Conservation (phyloP, 2,888 invertebrate genomes). For the Seira musarum region DNA sequence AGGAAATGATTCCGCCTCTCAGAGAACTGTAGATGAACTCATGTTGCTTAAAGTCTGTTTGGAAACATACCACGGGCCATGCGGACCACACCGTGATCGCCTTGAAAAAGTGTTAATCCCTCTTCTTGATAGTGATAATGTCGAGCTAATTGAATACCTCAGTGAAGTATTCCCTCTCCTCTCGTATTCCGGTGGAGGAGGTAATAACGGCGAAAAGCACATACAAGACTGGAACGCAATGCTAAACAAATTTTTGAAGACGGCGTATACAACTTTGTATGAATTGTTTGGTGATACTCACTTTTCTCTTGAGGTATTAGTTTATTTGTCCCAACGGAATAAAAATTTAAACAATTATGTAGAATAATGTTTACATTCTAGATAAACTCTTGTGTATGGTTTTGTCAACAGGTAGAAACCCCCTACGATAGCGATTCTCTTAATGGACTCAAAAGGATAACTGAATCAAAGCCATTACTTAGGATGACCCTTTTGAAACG, state of each 20-base stretch:
- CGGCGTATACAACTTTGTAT: slow-evolving; percentile 50
- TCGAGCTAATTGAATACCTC: slow-evolving; percentile 30
- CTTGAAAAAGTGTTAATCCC: slow-evolving; percentile 60
- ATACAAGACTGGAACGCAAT: slow-evolving; percentile 62
- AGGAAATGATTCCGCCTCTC: not conserved
- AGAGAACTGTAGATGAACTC: slow-evolving; percentile 47
- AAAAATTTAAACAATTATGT: not conserved
- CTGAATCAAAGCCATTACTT: slow-evolving; percentile 48
- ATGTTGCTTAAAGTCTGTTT: slow-evolving; percentile 58
- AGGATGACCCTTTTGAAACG: slow-evolving; percentile 54
- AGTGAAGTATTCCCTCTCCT: slow-evolving; percentile 61
- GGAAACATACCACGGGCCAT: slow-evolving; percentile 64
- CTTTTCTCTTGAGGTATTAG: slow-evolving; percentile 62
- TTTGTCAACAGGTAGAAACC: slow-evolving; percentile 44
- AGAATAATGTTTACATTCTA: too few species aligned
- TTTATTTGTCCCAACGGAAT: too few species aligned
- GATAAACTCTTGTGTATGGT: not conserved
- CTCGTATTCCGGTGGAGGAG: slow-evolving; percentile 65
- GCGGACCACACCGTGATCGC: slow-evolving; percentile 59
- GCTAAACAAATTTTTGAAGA: slow-evolving; percentile 52
- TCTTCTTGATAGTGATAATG: slow-evolving; percentile 54
- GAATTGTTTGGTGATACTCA: slow-evolving; percentile 56
- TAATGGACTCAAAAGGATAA: slow-evolving; percentile 33
- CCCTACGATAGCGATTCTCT: slow-evolving; percentile 47
- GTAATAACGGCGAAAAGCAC: slow-evolving; percentile 65